These are phyloP conservation scores for Gallirallus australis DNA, from an alignment of 2,797 vertebrate species.

Conservation along the genomic window DNA sequence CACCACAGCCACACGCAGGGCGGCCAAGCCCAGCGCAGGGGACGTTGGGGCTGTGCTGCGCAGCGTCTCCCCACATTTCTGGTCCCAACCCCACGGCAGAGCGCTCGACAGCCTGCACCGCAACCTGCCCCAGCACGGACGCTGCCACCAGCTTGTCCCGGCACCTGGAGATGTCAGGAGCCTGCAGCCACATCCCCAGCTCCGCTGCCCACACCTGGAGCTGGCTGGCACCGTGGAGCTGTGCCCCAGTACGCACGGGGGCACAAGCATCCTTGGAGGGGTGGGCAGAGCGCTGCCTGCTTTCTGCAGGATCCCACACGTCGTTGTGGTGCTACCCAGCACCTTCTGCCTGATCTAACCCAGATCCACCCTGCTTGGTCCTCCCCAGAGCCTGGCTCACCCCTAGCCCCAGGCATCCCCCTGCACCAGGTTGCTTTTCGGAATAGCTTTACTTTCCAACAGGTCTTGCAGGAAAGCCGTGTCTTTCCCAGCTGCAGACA, in stretches of 20 bases:
- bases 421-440: background rate
- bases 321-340: background rate
- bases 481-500: background rate
- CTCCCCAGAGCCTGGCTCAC: background rate
- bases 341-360: background rate
- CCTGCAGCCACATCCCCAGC: background rate
- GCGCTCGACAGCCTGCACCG: fast-evolving
- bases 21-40: background rate
- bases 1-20: fast-evolving
- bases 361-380: background rate
- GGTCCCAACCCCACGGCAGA: background rate
- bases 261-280: fast-evolving
- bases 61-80: fast-evolving
- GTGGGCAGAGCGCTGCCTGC: fast-evolving
- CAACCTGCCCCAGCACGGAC: fast-evolving
- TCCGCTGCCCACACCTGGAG: fast-evolving
- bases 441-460: background rate
- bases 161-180: background rate
- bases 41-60: fast-evolving
- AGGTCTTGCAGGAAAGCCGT: fast-evolving
- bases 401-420: fast-evolving
- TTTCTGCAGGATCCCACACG: background rate
- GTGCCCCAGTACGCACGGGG: fast-evolving
- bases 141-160: background rate
- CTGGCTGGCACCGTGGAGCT: fast-evolving